Percentiles rank a stretch among this genome's conserved stretches.
These are phyloP conservation scores for Bradypodion ventrale DNA, from an alignment of 2,797 vertebrate genomes.

Conservation along the genomic window DNA sequence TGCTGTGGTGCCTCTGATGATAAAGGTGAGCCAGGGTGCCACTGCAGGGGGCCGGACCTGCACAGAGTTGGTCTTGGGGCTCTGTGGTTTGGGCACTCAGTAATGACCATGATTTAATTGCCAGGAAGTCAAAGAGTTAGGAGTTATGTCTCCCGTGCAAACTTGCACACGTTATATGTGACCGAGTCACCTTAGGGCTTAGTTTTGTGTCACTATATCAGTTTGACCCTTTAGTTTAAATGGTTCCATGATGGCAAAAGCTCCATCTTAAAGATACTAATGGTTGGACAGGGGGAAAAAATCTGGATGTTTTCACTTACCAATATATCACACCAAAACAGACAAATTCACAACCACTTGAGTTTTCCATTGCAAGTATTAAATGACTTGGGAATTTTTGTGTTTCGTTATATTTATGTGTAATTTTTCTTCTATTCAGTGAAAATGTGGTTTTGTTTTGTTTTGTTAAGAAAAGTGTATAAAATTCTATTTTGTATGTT, in stretches of 20 bases:
- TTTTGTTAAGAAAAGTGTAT: slow-evolving; percentile 43
- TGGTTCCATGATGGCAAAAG: slow-evolving; percentile 20
- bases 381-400: slow-evolving; percentile 43
- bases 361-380: slow-evolving; percentile 38
- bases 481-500: slow-evolving; percentile 45
- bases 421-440: slow-evolving; percentile 54
- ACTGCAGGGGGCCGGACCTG: neutral
- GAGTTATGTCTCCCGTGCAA: neutral
- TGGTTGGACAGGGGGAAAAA: slow-evolving; percentile 15
- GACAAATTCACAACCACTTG: neutral
- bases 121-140: neutral
- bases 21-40: too few relatives aligned
- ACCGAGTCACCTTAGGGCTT: neutral
- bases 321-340: slow-evolving; percentile 21
- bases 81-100: neutral
- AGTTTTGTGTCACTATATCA: accelerated
- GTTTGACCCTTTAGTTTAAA: neutral
- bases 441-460: too few relatives aligned
- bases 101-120: too few relatives aligned
- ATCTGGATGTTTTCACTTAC: neutral
- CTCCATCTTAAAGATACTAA: slow-evolving; percentile 10
- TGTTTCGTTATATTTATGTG: slow-evolving; percentile 52
- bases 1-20: neutral
- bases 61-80: neutral
- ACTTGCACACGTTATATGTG: neutral